phyloP scores from a whole-genome alignment of 1,140 invertebrate species.

The Lordiphosa clarofinis region DNA sequence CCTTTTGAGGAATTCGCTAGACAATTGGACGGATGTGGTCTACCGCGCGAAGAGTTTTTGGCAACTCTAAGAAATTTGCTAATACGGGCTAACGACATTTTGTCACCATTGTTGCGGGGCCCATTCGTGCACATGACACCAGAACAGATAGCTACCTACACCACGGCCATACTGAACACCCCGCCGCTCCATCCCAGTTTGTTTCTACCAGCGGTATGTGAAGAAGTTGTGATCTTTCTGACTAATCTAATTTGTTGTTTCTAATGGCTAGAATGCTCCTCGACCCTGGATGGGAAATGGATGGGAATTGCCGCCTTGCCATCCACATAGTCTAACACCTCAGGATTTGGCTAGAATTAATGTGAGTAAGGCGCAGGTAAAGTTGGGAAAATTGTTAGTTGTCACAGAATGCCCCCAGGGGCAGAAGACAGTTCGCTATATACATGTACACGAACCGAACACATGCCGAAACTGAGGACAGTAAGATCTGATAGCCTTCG shows the following conservation, averaged over 20 bases:
- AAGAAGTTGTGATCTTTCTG: rapidly evolving
- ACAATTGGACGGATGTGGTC: slow-evolving; percentile 21
- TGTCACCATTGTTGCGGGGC: slow-evolving; percentile 38
- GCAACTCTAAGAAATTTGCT: slow-evolving; percentile 44
- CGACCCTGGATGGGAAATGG: slow-evolving; percentile 12
- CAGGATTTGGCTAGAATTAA: slow-evolving; percentile 27
- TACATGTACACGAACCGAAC: too few species aligned
- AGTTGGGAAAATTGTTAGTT: too few species aligned
- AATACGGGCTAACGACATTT: slow-evolving; percentile 48
- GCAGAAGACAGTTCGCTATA: too few species aligned
- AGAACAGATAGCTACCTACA: slow-evolving; percentile 45
- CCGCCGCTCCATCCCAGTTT: slow-evolving; percentile 48
- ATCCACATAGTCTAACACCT: slow-evolving; percentile 38
- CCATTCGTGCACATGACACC: slow-evolving; percentile 36
- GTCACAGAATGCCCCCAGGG: too few species aligned
- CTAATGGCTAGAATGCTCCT: slow-evolving; percentile 7
- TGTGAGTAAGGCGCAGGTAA: slow-evolving; percentile 25
- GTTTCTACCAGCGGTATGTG: slow-evolving; percentile 46
- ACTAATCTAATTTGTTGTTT: not conserved
- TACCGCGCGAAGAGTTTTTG: slow-evolving; percentile 38
- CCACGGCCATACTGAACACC: slow-evolving; percentile 32
- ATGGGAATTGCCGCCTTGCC: slow-evolving; percentile 6
- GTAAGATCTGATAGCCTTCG: too few species aligned
- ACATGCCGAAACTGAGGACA: too few species aligned
- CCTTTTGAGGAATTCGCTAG: slow-evolving; percentile 37